These are phyloP conservation scores for Seriola dumerili DNA, from an alignment of 2,113 vertebrate genomes.

Conservation along the genomic window DNA sequence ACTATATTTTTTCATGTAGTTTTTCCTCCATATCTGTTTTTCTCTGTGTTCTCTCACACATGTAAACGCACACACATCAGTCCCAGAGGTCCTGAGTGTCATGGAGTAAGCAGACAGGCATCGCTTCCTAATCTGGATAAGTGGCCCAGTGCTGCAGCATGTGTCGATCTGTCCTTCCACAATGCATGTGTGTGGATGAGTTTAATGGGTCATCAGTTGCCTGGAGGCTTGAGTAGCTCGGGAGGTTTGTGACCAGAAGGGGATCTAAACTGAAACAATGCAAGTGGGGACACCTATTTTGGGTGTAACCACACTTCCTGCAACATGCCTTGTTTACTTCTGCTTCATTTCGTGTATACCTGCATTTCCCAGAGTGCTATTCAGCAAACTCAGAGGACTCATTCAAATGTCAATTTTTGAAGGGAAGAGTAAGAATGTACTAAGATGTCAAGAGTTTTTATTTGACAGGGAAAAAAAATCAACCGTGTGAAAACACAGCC, in stretches of 20 bases:
- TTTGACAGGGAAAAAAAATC: constrained; percentile 1
- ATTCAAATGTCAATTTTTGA: not conserved
- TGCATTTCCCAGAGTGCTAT: constrained; percentile 40
- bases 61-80: constrained; percentile 12
- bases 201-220: constrained; percentile 29
- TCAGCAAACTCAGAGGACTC: constrained; percentile 10
- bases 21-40: not conserved
- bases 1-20: not conserved
- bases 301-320: not conserved
- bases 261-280: no score
- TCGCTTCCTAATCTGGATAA: constrained; percentile 59
- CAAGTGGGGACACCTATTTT: not conserved
- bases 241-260: constrained; percentile 16
- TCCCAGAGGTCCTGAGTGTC: constrained; percentile 49
- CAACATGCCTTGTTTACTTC: constrained; percentile 1
- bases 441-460: constrained; percentile 2
- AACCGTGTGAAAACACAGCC: constrained; percentile 4
- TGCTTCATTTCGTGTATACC: constrained; percentile 24
- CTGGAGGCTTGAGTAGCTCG: constrained; percentile 20
- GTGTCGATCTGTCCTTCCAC: constrained; percentile 38
- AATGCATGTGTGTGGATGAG: constrained; percentile 26
- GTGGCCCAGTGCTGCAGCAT: constrained; percentile 40
- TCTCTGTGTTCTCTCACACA: not conserved
- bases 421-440: constrained; percentile 1
- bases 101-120: constrained; percentile 30